These are phyloP conservation scores for Drosophila mauritiana DNA, from an alignment of 1,140 invertebrate genomes.

Conservation along the genomic window DNA sequence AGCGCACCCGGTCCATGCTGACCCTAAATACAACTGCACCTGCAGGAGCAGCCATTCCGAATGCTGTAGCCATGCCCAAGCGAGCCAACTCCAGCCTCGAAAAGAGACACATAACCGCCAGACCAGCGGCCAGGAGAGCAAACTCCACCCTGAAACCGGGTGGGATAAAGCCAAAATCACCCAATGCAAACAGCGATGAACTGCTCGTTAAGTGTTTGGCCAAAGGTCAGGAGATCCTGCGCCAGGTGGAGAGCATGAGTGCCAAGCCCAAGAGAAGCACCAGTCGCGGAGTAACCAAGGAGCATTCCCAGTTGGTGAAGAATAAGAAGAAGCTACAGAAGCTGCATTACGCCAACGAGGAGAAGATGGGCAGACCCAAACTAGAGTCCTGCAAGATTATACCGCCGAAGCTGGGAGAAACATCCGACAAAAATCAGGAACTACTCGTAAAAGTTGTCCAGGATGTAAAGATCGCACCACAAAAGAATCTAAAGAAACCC, in stretches of 20 bases:
- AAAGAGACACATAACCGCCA: slow-evolving; percentile 30
- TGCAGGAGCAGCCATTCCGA: not conserved
- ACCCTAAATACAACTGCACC: slow-evolving; percentile 31
- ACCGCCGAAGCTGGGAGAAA: slow-evolving; percentile 77
- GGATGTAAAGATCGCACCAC: slow-evolving; percentile 15
- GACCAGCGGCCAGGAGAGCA: slow-evolving; percentile 33
- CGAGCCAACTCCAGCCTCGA: slow-evolving; percentile 65
- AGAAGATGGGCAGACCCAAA: slow-evolving; percentile 66
- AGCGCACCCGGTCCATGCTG: slow-evolving; percentile 61
- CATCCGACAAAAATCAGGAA: slow-evolving; percentile 75
- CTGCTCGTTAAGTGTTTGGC: slow-evolving; percentile 79
- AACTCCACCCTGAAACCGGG: slow-evolving; percentile 45
- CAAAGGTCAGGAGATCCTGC: slow-evolving; percentile 81
- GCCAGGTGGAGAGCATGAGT: slow-evolving; percentile 78
- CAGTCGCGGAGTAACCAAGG: slow-evolving; percentile 61
- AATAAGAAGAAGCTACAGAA: slow-evolving; percentile 67
- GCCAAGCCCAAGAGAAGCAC: slow-evolving; percentile 28
- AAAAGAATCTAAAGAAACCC: slow-evolving; percentile 23
- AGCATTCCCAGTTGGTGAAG: slow-evolving; percentile 44
- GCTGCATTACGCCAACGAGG: slow-evolving; percentile 76
- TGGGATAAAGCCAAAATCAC: slow-evolving; percentile 12
- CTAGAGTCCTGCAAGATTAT: slow-evolving; percentile 82
- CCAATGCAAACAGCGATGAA: slow-evolving; percentile 65
- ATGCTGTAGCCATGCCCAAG: slow-evolving; percentile 24
- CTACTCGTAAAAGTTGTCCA: slow-evolving; percentile 75